These are phyloP conservation scores for Petrolisthes manimaculis DNA, from an alignment of 2,888 invertebrate genomes.

Conservation along the genomic window DNA sequence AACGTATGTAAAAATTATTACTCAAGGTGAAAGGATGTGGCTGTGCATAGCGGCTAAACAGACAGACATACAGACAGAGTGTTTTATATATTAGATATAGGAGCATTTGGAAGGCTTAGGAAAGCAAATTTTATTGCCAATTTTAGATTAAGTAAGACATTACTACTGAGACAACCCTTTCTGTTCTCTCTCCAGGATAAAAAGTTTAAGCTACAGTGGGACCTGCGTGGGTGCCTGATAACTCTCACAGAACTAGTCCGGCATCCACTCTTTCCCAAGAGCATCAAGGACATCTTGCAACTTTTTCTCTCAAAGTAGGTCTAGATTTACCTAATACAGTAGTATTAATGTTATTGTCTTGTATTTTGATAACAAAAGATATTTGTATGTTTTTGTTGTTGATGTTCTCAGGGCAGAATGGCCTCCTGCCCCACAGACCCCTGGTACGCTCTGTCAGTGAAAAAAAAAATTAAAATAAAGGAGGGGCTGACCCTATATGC, in stretches of 20 bases:
- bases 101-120: neutral
- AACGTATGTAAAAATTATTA: no score
- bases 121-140: neutral
- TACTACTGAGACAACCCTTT: neutral
- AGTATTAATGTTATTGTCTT: neutral
- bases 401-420: no score
- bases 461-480: no score
- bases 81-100: no score
- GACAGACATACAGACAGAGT: no score
- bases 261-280: constrained; percentile 69
- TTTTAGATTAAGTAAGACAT: neutral
- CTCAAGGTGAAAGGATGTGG: no score
- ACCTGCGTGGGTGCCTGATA: constrained; percentile 69
- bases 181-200: constrained; percentile 68
- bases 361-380: neutral
- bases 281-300: constrained; percentile 68
- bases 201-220: constrained; percentile 68
- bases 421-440: no score
- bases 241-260: constrained; percentile 69
- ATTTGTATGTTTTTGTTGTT: neutral
- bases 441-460: no score
- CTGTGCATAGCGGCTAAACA: no score
- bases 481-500: no score
- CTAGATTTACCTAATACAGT: neutral
- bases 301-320: constrained; percentile 68